These are phyloP conservation scores for Ligdia adustata DNA, from an alignment of 2,888 invertebrate genomes.

Conservation along the genomic window DNA sequence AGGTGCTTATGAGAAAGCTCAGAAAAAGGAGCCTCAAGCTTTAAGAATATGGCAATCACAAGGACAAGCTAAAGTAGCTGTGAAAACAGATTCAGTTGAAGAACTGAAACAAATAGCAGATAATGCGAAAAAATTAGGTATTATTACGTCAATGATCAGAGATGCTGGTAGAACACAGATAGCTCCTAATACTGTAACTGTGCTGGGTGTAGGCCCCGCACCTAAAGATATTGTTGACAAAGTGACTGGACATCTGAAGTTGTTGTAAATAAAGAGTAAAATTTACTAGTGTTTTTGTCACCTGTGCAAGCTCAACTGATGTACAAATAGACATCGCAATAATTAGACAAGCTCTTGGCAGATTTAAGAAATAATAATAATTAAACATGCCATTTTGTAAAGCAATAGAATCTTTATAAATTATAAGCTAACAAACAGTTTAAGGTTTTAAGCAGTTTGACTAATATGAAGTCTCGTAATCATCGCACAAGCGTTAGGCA, in stretches of 20 bases:
- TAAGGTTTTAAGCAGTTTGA: too few species aligned
- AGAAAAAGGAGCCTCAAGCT: constrained; percentile 84
- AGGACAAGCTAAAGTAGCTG: constrained; percentile 95
- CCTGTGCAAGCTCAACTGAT: too few species aligned
- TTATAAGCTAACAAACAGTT: too few species aligned
- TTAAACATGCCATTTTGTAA: too few species aligned
- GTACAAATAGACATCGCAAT: too few species aligned
- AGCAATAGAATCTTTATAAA: too few species aligned
- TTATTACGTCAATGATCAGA: constrained; percentile 89
- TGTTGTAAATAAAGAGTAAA: constrained; percentile 84
- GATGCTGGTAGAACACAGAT: constrained; percentile 98
- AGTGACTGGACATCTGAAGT: constrained; percentile 94
- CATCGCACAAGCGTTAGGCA: too few species aligned
- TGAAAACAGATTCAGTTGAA: constrained; percentile 91
- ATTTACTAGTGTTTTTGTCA: too few species aligned
- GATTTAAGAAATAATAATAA: too few species aligned
- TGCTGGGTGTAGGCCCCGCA: constrained; percentile 97
- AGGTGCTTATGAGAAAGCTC: constrained; percentile 90
- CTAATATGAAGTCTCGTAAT: too few species aligned
- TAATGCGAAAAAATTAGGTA: constrained; percentile 87
- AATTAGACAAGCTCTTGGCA: too few species aligned
- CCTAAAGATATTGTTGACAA: constrained; percentile 89
- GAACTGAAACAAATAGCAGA: constrained; percentile 88
- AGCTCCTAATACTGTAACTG: constrained; percentile 93
- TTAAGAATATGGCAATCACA: constrained; percentile 83